Percentiles rank a stretch among this genome's conserved stretches.
Conservation (phyloP, 2,797 vertebrate species). For the Brachyalestes nurse region DNA sequence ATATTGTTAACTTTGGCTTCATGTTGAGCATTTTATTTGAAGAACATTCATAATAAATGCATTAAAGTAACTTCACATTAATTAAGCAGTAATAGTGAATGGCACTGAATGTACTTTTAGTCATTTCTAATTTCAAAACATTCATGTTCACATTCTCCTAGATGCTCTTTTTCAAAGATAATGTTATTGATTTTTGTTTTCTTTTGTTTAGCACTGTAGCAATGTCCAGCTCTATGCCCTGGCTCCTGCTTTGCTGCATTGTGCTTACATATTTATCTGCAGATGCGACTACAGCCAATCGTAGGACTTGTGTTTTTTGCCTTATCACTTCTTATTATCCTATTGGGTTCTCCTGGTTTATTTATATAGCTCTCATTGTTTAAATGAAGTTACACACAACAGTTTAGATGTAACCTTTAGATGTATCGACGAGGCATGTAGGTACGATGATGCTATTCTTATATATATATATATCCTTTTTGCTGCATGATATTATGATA, state of each 20-base stretch:
- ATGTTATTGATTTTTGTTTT: background rate
- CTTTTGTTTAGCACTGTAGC: slow-evolving; percentile 10
- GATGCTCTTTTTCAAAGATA: slow-evolving; percentile 6
- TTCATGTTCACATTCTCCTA: no score
- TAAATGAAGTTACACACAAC: background rate
- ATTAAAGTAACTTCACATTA: background rate
- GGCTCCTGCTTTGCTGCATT: slow-evolving; percentile 22
- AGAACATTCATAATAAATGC: background rate
- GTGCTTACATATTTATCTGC: slow-evolving; percentile 19
- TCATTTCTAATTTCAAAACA: background rate
- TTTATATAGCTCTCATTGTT: background rate
- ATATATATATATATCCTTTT: no score
- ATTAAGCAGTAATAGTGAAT: background rate
- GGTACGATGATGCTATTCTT: no score
- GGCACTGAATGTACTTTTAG: background rate
- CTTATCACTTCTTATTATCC: background rate
- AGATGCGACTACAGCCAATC: slow-evolving; percentile 10
- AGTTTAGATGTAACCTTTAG: no score
- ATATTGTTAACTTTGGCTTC: background rate
- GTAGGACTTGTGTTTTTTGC: slow-evolving; percentile 32
- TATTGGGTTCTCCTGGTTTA: background rate
- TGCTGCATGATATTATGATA: no score
- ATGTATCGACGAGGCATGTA: no score
- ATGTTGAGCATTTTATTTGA: background rate
- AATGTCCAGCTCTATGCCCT: slow-evolving; percentile 20